Evolutionary conservation across 1,140 invertebrate genomes (phyloP).

Genomic region (Drosophila nasuta): DNA sequence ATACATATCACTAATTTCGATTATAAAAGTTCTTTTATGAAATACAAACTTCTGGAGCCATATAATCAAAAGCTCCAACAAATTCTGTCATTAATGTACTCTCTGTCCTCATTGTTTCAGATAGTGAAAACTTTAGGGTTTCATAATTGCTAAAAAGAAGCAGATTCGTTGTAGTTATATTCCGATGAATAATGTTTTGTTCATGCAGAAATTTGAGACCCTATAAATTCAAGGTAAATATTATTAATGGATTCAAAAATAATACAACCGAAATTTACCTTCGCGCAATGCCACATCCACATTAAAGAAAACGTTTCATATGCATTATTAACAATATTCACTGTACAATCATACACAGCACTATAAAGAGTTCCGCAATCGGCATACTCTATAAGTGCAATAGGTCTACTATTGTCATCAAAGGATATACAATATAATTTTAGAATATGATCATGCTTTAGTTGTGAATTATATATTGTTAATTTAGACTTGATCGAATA

Average conservation of each 20-base stretch:
- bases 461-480: background rate
- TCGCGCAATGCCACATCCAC: no score
- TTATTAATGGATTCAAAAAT: no score
- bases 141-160: background rate
- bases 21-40: no score
- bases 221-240: no score
- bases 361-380: background rate
- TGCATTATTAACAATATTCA: no score
- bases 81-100: background rate
- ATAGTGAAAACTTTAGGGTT: background rate
- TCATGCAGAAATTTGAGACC: no score
- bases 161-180: background rate
- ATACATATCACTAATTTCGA: no score
- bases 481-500: no score
- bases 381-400: conserved; percentile 6
- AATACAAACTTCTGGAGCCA: background rate
- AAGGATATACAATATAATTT: background rate
- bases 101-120: background rate
- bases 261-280: no score
- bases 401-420: background rate
- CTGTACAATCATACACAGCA: no score
- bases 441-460: background rate
- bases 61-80: background rate
- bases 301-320: no score
- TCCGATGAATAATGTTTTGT: background rate